Conservation (phyloP, 1,140 invertebrate species). For the Drosophila lacteicornis region DNA sequence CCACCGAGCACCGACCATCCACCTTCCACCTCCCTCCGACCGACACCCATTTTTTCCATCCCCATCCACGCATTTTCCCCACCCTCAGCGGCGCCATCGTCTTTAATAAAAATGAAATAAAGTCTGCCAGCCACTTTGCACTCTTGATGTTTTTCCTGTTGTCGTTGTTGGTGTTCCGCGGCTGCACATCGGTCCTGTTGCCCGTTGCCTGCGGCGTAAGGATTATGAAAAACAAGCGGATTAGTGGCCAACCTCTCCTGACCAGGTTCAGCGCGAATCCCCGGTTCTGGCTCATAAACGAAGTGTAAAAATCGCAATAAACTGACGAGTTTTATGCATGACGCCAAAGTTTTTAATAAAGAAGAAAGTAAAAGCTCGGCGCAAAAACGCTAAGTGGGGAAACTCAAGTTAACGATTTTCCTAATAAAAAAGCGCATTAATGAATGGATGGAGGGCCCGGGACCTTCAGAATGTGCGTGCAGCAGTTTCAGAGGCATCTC, state of each 20-base stretch:
- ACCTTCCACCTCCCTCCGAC: conserved; percentile 2
- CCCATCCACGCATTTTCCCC: conserved; percentile 27
- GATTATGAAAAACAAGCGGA: conserved; percentile 81
- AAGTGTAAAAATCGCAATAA: conserved; percentile 68
- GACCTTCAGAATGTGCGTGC: conserved; percentile 49
- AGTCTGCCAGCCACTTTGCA: conserved; percentile 75
- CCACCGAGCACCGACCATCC: conserved; percentile 22
- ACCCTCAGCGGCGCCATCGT: conserved; percentile 28
- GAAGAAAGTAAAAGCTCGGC: conserved; percentile 42
- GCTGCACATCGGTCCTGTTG: conserved; percentile 36
- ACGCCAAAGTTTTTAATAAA: conserved; percentile 70
- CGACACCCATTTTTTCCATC: conserved; percentile 3
- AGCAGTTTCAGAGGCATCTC: conserved; percentile 23
- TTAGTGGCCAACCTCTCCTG: conserved; percentile 50
- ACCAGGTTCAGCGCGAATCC: conserved; percentile 7
- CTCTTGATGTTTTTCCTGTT: conserved; percentile 35
- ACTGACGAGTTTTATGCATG: conserved; percentile 71
- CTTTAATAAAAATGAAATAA: conserved; percentile 69
- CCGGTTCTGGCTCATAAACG: conserved; percentile 47
- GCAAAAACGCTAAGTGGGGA: conserved; percentile 56
- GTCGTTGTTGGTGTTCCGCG: conserved; percentile 11
- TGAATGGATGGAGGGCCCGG: conserved; percentile 47
- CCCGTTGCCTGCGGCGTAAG: conserved; percentile 62
- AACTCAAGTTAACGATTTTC: conserved; percentile 68
- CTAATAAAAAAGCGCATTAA: conserved; percentile 79